Evolutionary conservation across 1,140 invertebrate genomes (phyloP).

Genomic region (Sycophila sp.): DNA sequence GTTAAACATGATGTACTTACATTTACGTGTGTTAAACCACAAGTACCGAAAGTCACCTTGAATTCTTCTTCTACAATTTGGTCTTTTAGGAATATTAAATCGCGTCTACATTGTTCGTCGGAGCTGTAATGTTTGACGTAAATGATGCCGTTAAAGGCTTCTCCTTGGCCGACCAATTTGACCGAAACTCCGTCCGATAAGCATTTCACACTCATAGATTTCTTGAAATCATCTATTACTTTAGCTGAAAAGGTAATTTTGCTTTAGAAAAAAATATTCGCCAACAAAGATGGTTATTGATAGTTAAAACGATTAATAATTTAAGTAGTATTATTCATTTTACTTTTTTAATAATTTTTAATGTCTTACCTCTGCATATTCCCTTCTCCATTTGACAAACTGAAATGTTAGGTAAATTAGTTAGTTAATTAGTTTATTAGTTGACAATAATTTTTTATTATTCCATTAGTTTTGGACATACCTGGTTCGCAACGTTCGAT

Average conservation of each 20-base stretch:
- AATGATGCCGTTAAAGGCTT: conserved; percentile 89
- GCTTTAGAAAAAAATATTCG: too few relatives aligned
- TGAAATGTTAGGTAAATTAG: too few relatives aligned
- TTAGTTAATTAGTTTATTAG: too few relatives aligned
- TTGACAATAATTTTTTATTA: too few relatives aligned
- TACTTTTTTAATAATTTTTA: too few relatives aligned
- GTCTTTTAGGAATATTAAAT: conserved; percentile 24
- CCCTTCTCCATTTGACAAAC: conserved; percentile 77
- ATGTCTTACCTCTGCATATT: conserved; percentile 28
- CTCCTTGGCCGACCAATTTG: conserved; percentile 70
- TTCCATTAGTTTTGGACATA: conserved; percentile 48
- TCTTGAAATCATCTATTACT: conserved; percentile 75
- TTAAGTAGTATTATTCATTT: background rate
- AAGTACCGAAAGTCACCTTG: conserved; percentile 91
- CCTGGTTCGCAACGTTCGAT: conserved; percentile 79
- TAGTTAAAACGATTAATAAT: background rate
- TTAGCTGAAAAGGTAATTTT: background rate
- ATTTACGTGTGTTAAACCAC: conserved; percentile 90
- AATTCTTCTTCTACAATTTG: conserved; percentile 76
- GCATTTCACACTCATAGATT: conserved; percentile 87
- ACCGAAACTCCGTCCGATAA: conserved; percentile 92
- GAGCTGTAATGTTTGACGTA: conserved; percentile 96
- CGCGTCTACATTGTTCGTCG: conserved; percentile 85
- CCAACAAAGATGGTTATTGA: too few relatives aligned
- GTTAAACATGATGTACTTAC: conserved; percentile 72